Conservation (phyloP, 2,797 vertebrate genomes). For the Tapera naevia region DNA sequence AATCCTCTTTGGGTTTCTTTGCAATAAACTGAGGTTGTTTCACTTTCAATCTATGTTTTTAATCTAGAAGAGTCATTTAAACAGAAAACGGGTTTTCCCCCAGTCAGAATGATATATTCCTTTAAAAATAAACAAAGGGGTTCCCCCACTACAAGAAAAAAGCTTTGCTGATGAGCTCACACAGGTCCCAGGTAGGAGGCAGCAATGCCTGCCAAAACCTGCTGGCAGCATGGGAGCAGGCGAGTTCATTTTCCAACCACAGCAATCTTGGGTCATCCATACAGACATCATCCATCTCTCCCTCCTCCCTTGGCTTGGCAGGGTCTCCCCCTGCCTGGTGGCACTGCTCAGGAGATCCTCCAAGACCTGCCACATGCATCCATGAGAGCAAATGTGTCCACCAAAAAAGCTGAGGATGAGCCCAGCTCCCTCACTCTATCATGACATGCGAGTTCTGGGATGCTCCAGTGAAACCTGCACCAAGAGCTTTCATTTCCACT, state of each 20-base stretch:
- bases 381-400: neutral
- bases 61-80: neutral
- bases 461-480: neutral
- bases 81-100: neutral
- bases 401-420: neutral
- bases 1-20: neutral
- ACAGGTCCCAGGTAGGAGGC: neutral
- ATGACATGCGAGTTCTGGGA: rapidly evolving
- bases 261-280: rapidly evolving
- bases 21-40: neutral
- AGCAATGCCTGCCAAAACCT: neutral
- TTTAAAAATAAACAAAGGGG: neutral
- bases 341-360: neutral
- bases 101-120: neutral
- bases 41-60: neutral
- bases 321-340: neutral
- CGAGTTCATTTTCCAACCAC: neutral
- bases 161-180: neutral
- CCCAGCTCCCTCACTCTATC: neutral
- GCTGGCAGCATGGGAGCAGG: neutral
- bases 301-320: neutral
- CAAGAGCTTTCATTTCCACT: neutral
- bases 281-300: neutral
- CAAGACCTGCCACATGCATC: neutral
- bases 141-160: neutral